Evolutionary conservation across 2,113 vertebrate species (phyloP).

Genomic region (Psammodynastes pulverulentus): DNA sequence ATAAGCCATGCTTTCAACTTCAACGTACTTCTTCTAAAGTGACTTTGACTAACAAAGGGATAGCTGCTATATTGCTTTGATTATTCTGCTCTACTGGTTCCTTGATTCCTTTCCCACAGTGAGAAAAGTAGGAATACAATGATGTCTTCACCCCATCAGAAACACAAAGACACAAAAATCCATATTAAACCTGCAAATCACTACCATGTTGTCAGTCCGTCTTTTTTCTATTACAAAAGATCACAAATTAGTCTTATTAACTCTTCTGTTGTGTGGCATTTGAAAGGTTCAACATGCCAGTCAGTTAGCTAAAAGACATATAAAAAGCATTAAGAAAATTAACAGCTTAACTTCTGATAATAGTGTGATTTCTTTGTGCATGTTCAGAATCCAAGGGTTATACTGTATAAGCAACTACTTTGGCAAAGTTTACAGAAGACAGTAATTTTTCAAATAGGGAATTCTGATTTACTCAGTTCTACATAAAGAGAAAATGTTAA

Average conservation of each 20-base stretch:
- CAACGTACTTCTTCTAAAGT: conserved; percentile 40
- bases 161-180: conserved; percentile 60
- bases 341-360: conserved; percentile 33
- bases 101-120: conserved; percentile 77
- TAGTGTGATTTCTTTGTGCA: conserved; percentile 36
- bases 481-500: neutral
- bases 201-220: conserved; percentile 69
- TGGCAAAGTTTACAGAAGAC: conserved; percentile 38
- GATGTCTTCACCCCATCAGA: conserved; percentile 55
- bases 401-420: conserved; percentile 40
- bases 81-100: conserved; percentile 75
- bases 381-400: conserved; percentile 20
- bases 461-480: neutral
- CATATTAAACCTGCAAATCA: conserved; percentile 70
- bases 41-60: conserved; percentile 64
- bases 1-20: conserved; percentile 27
- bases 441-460: conserved; percentile 39
- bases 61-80: conserved; percentile 67
- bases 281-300: conserved; percentile 21
- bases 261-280: conserved; percentile 32
- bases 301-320: conserved; percentile 5
- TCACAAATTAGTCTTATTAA: conserved; percentile 65
- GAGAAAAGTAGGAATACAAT: conserved; percentile 59
- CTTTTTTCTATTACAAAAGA: conserved; percentile 50
- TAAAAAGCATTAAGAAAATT: conserved; percentile 39